Conservation (phyloP, 1,140 invertebrate genomes). For the Cotesia vestalis region DNA sequence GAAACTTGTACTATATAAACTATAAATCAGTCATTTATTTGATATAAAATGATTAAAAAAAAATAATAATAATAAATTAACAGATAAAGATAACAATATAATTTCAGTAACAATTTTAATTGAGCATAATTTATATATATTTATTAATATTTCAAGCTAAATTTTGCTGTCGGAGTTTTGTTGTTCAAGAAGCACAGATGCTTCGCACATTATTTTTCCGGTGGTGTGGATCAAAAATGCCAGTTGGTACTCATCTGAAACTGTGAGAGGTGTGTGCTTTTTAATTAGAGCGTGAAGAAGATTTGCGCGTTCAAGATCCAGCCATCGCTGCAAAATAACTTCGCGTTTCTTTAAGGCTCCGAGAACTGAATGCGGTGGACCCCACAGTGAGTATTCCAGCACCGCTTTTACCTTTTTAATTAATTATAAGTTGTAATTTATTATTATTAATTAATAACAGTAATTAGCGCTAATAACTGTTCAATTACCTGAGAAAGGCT, state of each 20-base stretch:
- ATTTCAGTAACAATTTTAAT: slow-evolving; percentile 15
- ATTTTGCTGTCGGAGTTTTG: slow-evolving; percentile 35
- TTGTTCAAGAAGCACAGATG: slow-evolving; percentile 73
- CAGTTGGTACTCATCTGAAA: slow-evolving; percentile 81
- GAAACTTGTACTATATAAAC: slow-evolving; percentile 5
- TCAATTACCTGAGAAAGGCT: slow-evolving; percentile 71
- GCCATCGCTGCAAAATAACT: slow-evolving; percentile 78
- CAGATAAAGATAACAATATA: slow-evolving; percentile 9
- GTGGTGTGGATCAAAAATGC: slow-evolving; percentile 83
- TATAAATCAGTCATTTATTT: slow-evolving; percentile 23
- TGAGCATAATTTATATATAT: not conserved
- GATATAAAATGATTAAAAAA: slow-evolving; percentile 25
- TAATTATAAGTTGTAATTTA: slow-evolving; percentile 6
- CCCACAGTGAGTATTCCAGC: slow-evolving; percentile 86
- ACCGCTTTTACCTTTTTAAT: slow-evolving; percentile 73
- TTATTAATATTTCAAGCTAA: not conserved
- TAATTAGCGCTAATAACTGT: not conserved
- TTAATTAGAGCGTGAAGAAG: slow-evolving; percentile 80
- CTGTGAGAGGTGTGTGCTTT: slow-evolving; percentile 76
- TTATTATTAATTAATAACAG: slow-evolving; percentile 6
- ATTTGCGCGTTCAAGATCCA: slow-evolving; percentile 84
- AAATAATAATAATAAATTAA: slow-evolving; percentile 16
- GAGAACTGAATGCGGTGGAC: slow-evolving; percentile 78
- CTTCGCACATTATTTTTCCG: slow-evolving; percentile 81
- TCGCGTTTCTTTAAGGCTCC: slow-evolving; percentile 75